Evolutionary conservation across 2,888 invertebrate genomes (phyloP).

Genomic region (Cosmopolites sordidus): DNA sequence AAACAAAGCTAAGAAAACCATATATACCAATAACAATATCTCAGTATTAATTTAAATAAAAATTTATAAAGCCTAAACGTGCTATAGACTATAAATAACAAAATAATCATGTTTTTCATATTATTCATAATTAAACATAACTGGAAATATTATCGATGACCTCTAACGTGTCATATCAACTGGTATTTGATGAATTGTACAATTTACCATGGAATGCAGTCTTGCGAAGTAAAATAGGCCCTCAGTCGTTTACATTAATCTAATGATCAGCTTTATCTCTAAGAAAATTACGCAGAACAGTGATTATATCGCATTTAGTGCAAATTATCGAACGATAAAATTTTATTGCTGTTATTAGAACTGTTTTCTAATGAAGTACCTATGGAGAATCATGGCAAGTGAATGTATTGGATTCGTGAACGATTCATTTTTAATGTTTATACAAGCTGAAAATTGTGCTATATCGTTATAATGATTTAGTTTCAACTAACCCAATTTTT

Average conservation of each 20-base stretch:
- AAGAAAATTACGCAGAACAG: slow-evolving; percentile 11
- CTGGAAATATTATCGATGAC: not conserved
- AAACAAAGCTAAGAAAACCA: no score
- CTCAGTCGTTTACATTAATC: slow-evolving; percentile 11
- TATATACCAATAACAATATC: no score
- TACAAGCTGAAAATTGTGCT: no score
- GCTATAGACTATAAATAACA: no score
- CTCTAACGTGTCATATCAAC: not conserved
- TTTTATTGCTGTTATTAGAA: slow-evolving; percentile 21
- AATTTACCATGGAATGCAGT: not conserved
- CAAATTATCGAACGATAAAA: slow-evolving; percentile 19
- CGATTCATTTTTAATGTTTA: slow-evolving; percentile 11
- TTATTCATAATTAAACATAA: not conserved
- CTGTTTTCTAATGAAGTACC: slow-evolving; percentile 23
- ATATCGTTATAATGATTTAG: slow-evolving; percentile 3
- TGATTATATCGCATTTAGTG: slow-evolving; percentile 17
- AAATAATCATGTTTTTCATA: no score
- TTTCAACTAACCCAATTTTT: no score
- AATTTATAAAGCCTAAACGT: no score
- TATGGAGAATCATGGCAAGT: slow-evolving; percentile 13
- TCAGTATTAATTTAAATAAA: no score
- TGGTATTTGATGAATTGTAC: not conserved
- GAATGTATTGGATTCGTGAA: slow-evolving; percentile 16
- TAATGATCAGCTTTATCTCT: slow-evolving; percentile 16
- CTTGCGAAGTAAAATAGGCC: slow-evolving; percentile 5